Base-by-base conservation (phyloP, 2,888 invertebrate species). In the Drosophila suboccidentalis region DNA sequence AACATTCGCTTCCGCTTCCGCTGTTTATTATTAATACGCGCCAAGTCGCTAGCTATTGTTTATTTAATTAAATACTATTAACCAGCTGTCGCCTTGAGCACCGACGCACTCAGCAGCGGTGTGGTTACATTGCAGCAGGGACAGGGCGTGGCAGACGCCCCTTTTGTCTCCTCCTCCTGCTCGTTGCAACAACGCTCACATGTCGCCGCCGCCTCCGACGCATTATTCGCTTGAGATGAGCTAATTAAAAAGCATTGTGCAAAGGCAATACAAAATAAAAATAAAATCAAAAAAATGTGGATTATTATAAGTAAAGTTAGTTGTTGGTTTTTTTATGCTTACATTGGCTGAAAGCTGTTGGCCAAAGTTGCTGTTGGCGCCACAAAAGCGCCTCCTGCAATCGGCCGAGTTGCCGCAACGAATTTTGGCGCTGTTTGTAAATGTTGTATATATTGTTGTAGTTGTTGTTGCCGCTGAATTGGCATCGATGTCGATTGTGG, bases 191-290 rank as follows among this genome's bases (percentile, higher is more conserved):
- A 83, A 3, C 46, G 64, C 39, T 73, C 54, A 58, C 90, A 88
- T 53, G 53, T 4, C 6, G 39, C 29, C 32, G 46, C 51, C 39
- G 44, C 53, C 44, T 64, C 66, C 53, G 54, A 66, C 38, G 59
- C 44, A 17, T 62, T 63, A 64, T 54, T 41, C 66, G 63, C 67
- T 66, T 69, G 71, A 38, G 65, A 38, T 65, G 75, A 64, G 80
- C 84, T 85, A 85, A 85, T 85, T 85, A 85, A 90, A 85, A 82
- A 85, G 83, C 71, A 89, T 75, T 87, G 82, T 82, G 65, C 66
- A 63, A 8, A 61, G 60, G 61, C 22, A 39, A 62, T 50, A 36
- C 13, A 36, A 36, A 36, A n/a, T 13, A 4, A 36, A 36, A 36
- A 36, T 29, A 1, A 36, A 36, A 36, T 13, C 8, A 0, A 61